Evolutionary conservation across 2,888 invertebrate species (phyloP), one percentile per base, ranked within the genome.

Genomic region (Tricholauxania praeusta): DNA sequence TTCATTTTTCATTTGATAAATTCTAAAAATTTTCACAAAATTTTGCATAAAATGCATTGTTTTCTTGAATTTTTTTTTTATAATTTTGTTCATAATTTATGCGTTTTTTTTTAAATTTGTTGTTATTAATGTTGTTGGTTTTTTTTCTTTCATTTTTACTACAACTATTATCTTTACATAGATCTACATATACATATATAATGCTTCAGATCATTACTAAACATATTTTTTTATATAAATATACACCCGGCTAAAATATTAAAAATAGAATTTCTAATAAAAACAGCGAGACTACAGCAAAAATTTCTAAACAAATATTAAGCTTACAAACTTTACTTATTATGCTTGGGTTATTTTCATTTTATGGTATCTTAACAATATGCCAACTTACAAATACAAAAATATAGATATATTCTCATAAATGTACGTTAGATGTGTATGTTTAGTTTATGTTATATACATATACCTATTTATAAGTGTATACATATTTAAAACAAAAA

Each of bases 21-120:
- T 77, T 77, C 76, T 75, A 74, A 71, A 74, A 76, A 74, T 72
- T 62, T 69, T 74, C 73, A 73, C 67, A 62, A 55, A 49, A 53
- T 7, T 39, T 17, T 47, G 63, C 72, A 64, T 59, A 70, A 32
- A 60, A 60, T 69, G 70, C 39, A 39, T 70, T 68, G 47, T 82
- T 82, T 80, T 78, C 79, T 81, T 75, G 72, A 62, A 32, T 76
- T 68, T 28, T 62, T 57, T 74, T 65, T 51, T 70, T 52, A 71
- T 64, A 55, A 64, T 70, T 39, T 39, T 5, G 39, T 71, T 73
- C 77, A 73, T 77, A 79, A 77, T 77, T 69, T 76, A 76, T 79
- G 76, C 72, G 77, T 76, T 71, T 74, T 78, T 74, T 57, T 59
- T 28, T 59, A 28, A 17, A 19, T 76, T 76, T 77, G 76, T 79